These are phyloP conservation scores for Sylvilagus floridanus DNA, from an alignment of 2,797 vertebrate genomes.

Conservation along the genomic window DNA sequence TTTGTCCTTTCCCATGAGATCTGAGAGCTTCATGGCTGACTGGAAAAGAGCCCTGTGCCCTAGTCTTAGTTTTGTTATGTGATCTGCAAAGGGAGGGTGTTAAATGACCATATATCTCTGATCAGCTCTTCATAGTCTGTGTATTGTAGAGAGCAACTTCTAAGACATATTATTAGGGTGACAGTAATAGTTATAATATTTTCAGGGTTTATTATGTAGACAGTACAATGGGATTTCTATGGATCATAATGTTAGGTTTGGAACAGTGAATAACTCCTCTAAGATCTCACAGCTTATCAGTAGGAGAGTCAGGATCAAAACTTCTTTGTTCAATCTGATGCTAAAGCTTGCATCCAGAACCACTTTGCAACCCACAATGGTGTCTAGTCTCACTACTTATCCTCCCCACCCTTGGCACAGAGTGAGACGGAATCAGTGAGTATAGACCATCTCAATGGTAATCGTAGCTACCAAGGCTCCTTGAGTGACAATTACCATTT, in stretches of 20 bases:
- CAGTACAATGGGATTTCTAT: slow-evolving; percentile 34
- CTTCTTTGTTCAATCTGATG: slow-evolving; percentile 21
- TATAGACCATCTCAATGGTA: neutral
- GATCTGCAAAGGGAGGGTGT: slow-evolving; percentile 29
- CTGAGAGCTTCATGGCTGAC: slow-evolving; percentile 46
- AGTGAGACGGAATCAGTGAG: neutral
- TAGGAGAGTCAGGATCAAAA: slow-evolving; percentile 10
- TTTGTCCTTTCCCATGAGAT: slow-evolving; percentile 46
- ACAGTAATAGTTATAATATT: slow-evolving; percentile 42
- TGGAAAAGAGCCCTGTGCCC: slow-evolving; percentile 16
- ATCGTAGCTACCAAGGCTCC: slow-evolving; percentile 22
- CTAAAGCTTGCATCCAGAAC: neutral
- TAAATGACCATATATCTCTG: slow-evolving; percentile 48
- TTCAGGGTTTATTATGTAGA: slow-evolving; percentile 52
- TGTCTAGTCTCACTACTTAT: neutral
- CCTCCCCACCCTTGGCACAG: neutral
- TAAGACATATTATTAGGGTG: slow-evolving; percentile 62
- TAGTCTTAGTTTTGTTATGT: slow-evolving; percentile 26
- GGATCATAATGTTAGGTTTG: slow-evolving; percentile 25
- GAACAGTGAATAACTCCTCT: slow-evolving; percentile 23
- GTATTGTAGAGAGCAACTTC: slow-evolving; percentile 56
- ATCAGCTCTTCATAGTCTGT: slow-evolving; percentile 12
- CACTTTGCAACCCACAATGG: neutral
- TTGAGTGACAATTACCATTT: slow-evolving; percentile 13
- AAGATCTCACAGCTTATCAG: neutral